Percentiles rank a stretch among this genome's conserved stretches.
Evolutionary conservation across 92 coral and sea anemone genomes (phyloP).

Genomic region (Zoanthus solanderi): DNA sequence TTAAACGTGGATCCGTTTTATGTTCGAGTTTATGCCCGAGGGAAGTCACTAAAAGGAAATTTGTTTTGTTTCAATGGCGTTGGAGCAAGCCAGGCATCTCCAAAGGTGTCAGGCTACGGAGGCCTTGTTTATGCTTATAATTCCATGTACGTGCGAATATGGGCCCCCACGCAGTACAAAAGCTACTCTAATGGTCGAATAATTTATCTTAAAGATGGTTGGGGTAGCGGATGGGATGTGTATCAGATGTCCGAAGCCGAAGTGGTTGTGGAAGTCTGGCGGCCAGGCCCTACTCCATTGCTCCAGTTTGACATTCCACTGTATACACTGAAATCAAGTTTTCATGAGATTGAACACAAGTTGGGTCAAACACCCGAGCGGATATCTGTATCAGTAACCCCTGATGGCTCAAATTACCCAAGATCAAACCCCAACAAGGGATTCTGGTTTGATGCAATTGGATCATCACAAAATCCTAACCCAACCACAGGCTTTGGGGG

Average conservation of each 20-base stretch:
- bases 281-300: constrained; percentile 84
- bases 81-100: constrained; percentile 89
- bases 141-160: constrained; percentile 80
- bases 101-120: constrained; percentile 74
- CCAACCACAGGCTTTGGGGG: constrained; percentile 84
- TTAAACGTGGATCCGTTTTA: constrained; percentile 83
- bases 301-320: constrained; percentile 81
- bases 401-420: constrained; percentile 48
- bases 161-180: constrained; percentile 88
- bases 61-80: constrained; percentile 91
- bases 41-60: constrained; percentile 62
- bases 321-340: constrained; percentile 55
- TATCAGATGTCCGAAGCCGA: constrained; percentile 74
- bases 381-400: constrained; percentile 79
- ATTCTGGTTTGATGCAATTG: constrained; percentile 88
- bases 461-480: constrained; percentile 86
- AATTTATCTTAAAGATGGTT: constrained; percentile 88
- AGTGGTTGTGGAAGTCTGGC: constrained; percentile 92
- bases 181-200: constrained; percentile 72
- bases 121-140: constrained; percentile 96
- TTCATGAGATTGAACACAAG: constrained; percentile 74
- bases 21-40: constrained; percentile 94
- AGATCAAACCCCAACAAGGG: constrained; percentile 77
- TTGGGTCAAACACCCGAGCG: constrained; percentile 88
- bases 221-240: constrained; percentile 81